Evolutionary conservation across 2,888 invertebrate species (phyloP).

Genomic region (Norana najaformis): DNA sequence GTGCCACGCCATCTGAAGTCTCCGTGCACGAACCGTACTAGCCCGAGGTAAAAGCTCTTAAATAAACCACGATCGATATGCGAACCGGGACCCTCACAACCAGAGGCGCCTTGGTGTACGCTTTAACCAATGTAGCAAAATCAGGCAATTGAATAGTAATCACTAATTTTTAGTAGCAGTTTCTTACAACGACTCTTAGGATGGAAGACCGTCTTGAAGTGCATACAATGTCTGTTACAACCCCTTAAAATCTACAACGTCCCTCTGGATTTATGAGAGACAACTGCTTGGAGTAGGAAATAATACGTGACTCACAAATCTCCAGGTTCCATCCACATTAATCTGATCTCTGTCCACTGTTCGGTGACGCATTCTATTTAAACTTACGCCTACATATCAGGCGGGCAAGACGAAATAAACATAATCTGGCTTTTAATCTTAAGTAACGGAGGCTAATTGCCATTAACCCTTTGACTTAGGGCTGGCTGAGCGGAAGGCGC

Average conservation of each 20-base stretch:
- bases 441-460: constrained; percentile 9
- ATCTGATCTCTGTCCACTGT: neutral
- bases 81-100: no score
- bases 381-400: neutral
- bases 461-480: neutral
- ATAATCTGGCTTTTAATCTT: neutral
- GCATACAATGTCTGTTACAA: neutral
- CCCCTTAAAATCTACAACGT: neutral
- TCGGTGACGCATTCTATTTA: neutral
- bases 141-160: no score
- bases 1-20: no score
- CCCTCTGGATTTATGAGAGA: neutral
- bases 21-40: no score
- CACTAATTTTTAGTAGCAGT: neutral
- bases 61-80: no score
- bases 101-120: no score
- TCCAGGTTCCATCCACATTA: neutral
- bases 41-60: no score
- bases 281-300: neutral
- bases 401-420: neutral
- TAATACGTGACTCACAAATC: neutral
- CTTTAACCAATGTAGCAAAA: no score
- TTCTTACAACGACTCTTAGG: neutral
- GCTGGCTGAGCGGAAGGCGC: neutral
- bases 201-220: no score